These are phyloP conservation scores for Ceratitis capitata DNA, from an alignment of 1,140 invertebrate species.

Conservation along the genomic window DNA sequence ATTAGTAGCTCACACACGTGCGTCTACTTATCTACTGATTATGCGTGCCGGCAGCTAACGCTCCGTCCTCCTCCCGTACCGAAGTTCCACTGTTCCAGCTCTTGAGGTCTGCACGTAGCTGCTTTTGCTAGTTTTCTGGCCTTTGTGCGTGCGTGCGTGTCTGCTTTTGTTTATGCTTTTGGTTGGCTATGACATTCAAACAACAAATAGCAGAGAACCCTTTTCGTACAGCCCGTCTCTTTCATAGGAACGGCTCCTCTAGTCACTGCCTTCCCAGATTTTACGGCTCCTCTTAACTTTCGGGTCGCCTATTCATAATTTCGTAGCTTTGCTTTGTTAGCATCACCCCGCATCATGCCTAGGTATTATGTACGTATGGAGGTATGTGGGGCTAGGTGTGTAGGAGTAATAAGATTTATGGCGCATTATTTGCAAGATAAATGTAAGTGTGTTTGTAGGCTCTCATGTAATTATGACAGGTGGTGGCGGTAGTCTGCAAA, in stretches of 20 bases:
- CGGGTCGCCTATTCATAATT: constrained; percentile 12
- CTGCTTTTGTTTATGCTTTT: background rate
- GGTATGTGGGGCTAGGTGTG: background rate
- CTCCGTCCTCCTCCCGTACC: background rate
- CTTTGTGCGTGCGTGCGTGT: background rate
- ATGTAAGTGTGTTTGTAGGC: too few relatives aligned
- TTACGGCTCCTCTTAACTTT: background rate
- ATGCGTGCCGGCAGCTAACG: background rate
- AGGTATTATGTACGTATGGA: too few relatives aligned
- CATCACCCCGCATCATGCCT: background rate
- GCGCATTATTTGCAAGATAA: background rate
- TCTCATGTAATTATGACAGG: background rate
- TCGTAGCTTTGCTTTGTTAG: background rate
- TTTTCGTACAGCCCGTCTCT: background rate
- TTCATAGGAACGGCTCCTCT: background rate
- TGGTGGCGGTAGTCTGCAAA: background rate
- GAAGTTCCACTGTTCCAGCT: background rate
- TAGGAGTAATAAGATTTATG: background rate
- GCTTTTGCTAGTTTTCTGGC: background rate
- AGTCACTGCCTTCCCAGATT: background rate
- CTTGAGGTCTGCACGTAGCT: background rate
- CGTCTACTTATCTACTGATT: constrained; percentile 28
- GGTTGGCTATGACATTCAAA: background rate
- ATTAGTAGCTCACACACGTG: background rate
- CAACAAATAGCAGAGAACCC: background rate